Evolutionary conservation across 2,888 invertebrate species (phyloP).

Genomic region (Hydraecia micacea): DNA sequence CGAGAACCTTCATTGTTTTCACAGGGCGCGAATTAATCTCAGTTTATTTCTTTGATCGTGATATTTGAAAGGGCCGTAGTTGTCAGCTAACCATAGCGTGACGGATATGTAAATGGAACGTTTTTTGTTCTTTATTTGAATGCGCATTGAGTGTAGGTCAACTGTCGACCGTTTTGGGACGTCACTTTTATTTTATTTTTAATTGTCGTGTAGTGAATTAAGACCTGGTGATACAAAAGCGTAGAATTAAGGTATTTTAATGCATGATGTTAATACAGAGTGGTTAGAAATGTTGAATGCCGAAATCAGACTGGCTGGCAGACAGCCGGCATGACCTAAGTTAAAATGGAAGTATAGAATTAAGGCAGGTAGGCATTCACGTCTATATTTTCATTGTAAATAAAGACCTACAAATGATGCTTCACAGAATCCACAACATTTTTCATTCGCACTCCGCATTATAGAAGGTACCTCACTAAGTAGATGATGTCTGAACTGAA

Average conservation of each 20-base stretch:
- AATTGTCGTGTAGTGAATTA: constrained; percentile 17
- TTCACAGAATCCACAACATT: not conserved
- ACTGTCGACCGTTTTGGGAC: constrained; percentile 55
- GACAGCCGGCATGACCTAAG: too few relatives aligned
- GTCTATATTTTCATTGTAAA: too few relatives aligned
- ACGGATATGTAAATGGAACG: constrained; percentile 84
- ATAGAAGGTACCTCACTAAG: not conserved
- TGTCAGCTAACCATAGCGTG: constrained; percentile 81
- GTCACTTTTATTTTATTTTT: constrained; percentile 41
- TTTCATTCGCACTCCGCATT: not conserved
- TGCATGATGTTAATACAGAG: not conserved
- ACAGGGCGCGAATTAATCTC: constrained; percentile 88
- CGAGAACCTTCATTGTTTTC: constrained; percentile 83
- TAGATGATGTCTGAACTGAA: not conserved
- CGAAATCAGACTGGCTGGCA: not conserved
- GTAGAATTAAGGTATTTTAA: not conserved
- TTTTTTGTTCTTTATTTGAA: constrained; percentile 69
- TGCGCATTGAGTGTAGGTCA: constrained; percentile 65
- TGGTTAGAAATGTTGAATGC: not conserved
- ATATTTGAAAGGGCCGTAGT: constrained; percentile 79
- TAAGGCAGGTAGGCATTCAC: not conserved
- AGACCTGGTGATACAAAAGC: constrained; percentile 9
- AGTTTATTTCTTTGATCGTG: constrained; percentile 88
- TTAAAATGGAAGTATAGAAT: not conserved
- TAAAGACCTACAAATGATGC: not conserved